These are phyloP conservation scores for Drosophila anceps DNA, from an alignment of 2,888 invertebrate species.

Conservation along the genomic window DNA sequence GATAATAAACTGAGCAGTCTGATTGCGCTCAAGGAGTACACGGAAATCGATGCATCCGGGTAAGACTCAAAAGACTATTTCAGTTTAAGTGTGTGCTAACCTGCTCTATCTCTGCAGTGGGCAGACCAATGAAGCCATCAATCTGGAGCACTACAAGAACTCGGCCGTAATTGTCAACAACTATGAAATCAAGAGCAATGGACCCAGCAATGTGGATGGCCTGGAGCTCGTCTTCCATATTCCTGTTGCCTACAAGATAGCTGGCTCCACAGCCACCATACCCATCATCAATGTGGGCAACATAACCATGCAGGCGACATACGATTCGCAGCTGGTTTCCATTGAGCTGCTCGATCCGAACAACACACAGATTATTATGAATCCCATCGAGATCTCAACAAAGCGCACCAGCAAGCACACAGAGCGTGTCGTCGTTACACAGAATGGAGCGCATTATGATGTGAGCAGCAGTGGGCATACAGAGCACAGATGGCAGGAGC, in stretches of 20 bases:
- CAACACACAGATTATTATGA: constrained; percentile 80
- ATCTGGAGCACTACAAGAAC: constrained; percentile 81
- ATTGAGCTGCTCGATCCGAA: constrained; percentile 83
- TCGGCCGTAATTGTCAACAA: constrained; percentile 80
- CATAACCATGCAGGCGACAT: constrained; percentile 82
- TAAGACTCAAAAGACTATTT: constrained; percentile 51
- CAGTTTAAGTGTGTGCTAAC: background rate
- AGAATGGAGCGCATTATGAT: constrained; percentile 64
- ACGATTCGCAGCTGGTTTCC: constrained; percentile 78
- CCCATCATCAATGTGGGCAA: constrained; percentile 83
- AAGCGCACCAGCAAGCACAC: constrained; percentile 29
- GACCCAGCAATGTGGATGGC: constrained; percentile 84
- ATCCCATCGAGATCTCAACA: constrained; percentile 76
- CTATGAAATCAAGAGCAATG: constrained; percentile 85
- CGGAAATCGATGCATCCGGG: constrained; percentile 85
- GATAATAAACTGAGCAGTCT: constrained; percentile 79
- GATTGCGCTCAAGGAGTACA: constrained; percentile 82
- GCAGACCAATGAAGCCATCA: constrained; percentile 78
- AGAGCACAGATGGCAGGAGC: constrained; percentile 47
- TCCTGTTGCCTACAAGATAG: constrained; percentile 83
- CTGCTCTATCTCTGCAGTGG: constrained; percentile 58
- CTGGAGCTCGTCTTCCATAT: constrained; percentile 82
- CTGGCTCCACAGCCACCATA: constrained; percentile 74
- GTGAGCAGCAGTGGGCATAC: constrained; percentile 63
- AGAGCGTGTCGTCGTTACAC: constrained; percentile 38